Conservation (phyloP, 2,113 vertebrate species). For the Phylloscopus trochiloides region DNA sequence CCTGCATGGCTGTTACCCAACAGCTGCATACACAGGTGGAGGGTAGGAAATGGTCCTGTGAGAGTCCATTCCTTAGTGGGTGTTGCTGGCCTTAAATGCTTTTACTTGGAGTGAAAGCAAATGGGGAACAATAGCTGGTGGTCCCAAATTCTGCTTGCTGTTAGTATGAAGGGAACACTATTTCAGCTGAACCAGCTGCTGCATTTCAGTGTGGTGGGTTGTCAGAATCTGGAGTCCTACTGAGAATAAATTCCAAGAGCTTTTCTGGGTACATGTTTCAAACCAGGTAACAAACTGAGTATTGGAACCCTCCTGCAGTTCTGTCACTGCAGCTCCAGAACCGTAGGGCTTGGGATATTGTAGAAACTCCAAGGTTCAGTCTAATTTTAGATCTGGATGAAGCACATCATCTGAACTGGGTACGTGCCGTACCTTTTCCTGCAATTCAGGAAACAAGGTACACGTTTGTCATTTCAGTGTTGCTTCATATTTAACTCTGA, state of each 20-base stretch:
- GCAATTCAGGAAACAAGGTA: constrained; percentile 50
- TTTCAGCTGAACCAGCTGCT: background rate
- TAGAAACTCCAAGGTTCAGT: background rate
- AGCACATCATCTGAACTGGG: background rate
- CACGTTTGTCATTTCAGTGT: background rate
- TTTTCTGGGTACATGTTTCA: fast-evolving
- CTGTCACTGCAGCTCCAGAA: background rate
- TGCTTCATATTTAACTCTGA: constrained; percentile 44
- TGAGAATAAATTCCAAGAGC: background rate
- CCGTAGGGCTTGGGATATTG: background rate
- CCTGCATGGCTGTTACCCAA: fast-evolving
- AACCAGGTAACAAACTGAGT: background rate
- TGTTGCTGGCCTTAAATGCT: background rate
- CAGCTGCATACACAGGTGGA: background rate
- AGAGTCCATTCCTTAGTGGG: background rate
- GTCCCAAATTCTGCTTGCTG: background rate
- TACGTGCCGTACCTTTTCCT: background rate
- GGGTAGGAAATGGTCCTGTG: background rate
- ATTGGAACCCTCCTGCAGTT: background rate
- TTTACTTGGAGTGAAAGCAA: background rate
- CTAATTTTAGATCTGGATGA: constrained; percentile 68
- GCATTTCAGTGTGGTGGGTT: background rate
- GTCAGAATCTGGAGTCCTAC: background rate
- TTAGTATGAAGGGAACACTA: background rate
- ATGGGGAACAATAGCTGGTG: background rate